phyloP scores from a whole-genome alignment of 53 echinoderm and acorn worm species.

The Echinometra lucunter region DNA sequence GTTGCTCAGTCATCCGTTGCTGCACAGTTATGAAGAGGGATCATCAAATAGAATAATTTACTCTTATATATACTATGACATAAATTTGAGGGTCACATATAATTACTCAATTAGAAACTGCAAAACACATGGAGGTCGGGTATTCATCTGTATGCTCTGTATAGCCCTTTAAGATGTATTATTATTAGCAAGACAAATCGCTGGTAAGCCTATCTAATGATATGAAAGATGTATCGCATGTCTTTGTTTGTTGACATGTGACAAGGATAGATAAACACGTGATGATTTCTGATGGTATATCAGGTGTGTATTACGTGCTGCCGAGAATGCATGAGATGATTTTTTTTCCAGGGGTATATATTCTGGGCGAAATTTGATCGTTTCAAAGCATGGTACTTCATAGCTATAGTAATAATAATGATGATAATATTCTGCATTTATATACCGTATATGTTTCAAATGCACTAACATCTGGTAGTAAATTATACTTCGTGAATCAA shows the following conservation, averaged over 20 bases:
- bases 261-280: not conserved
- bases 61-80: too few species aligned
- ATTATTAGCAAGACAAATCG: not conserved
- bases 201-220: not conserved
- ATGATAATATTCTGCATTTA: too few species aligned
- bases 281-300: not conserved
- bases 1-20: too few species aligned
- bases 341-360: not conserved
- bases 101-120: too few species aligned
- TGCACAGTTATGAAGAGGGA: too few species aligned
- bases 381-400: too few species aligned
- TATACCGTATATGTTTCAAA: too few species aligned
- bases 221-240: not conserved
- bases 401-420: too few species aligned
- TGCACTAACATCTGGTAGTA: too few species aligned
- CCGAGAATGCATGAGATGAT: not conserved
- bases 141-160: not conserved
- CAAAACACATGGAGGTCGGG: not conserved
- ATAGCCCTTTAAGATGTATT: not conserved
- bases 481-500: too few species aligned
- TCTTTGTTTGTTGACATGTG: not conserved
- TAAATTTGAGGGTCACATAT: not conserved
- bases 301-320: not conserved
- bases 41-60: too few species aligned
- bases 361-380: too few species aligned